Evolutionary conservation across 1,140 invertebrate species (phyloP), one percentile per base, ranked within the genome.

Genomic region (Bombus pascuorum): DNA sequence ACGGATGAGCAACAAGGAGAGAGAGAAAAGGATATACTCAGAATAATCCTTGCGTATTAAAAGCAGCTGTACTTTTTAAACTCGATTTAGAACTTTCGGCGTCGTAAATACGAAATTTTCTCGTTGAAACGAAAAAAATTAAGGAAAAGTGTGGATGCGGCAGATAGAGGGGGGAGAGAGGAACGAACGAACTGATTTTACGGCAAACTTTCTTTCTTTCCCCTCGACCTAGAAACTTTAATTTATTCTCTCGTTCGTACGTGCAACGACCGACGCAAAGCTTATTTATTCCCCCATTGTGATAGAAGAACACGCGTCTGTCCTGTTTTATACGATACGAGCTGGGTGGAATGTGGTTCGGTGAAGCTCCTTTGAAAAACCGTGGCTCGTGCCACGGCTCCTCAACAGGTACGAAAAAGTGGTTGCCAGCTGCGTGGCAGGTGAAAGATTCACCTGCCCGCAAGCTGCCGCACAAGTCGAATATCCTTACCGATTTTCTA

Each of bases 361-460:
- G 39, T n/a, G 42, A 53, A 47, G 37, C 83, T 65, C 6, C 32
- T 53, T 73, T 32, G 76, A 22, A 85, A 62, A 47, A 57, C 42
- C 34, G 34, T 85, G 83, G 83, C 83, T 73, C 83, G 83, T 73
- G 83, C 83, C 57, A 80, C 47, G n/a, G 34, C 39, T 80, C 53
- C 76, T 73, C 68, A 73, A 73, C 72, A 87, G 85, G 47, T 59
- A 85, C 71, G 79, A 83, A 91, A 85, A 79, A 89, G 81, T 62
- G 32, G 25, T 32, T 83, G 91, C 90, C 94, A 94, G 93, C 87
- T 94, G 94, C 92, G 66, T 91, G 89, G 92, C 94, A 95, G 94
- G 93, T 94, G 93, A 89, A 66, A 85, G 82, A 92, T 91, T 92
- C 94, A 95, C 94, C 94, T 95, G 94, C 91, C 84, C 86, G 91